A percentile compares a stretch with the other conserved stretches of the same genome.
These are phyloP conservation scores for Chaenogobius annularis DNA, from an alignment of 2,113 vertebrate species.

Conservation along the genomic window DNA sequence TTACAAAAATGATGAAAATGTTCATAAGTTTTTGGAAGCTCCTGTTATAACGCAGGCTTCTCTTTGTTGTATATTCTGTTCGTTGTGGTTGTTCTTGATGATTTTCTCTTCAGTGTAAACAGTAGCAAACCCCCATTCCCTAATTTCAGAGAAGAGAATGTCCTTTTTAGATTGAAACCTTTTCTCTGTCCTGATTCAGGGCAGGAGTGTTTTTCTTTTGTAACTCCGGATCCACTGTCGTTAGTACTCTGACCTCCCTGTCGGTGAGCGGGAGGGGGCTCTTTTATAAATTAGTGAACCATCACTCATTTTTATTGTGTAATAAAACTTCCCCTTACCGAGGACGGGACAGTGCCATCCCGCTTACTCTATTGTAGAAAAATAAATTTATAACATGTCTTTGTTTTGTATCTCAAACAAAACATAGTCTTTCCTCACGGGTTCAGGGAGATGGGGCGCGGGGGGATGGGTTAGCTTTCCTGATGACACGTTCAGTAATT, in stretches of 20 bases:
- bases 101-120: conserved; percentile 97
- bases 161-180: conserved; percentile 79
- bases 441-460: conserved; percentile 89
- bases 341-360: conserved; percentile 85
- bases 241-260: conserved; percentile 77
- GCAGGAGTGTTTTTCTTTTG: conserved; percentile 79
- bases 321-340: conserved; percentile 84
- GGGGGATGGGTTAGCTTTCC: conserved; percentile 87
- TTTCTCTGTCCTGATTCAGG: conserved; percentile 81
- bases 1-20: conserved; percentile 91
- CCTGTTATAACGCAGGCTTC: conserved; percentile 77
- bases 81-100: conserved; percentile 83
- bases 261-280: conserved; percentile 74
- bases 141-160: conserved; percentile 80
- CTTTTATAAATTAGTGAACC: conserved; percentile 82
- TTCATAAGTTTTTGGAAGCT: conserved; percentile 86
- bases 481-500: conserved; percentile 99
- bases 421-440: conserved; percentile 92
- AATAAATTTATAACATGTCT: conserved; percentile 83
- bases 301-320: conserved; percentile 86
- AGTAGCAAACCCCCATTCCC: conserved; percentile 84
- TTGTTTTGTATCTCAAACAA: conserved; percentile 98
- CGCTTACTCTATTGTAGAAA: conserved; percentile 76
- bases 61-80: conserved; percentile 79
- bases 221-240: conserved; percentile 85